Base-by-base conservation (phyloP, 2,888 invertebrate species). In the Drosophila picticornis region DNA sequence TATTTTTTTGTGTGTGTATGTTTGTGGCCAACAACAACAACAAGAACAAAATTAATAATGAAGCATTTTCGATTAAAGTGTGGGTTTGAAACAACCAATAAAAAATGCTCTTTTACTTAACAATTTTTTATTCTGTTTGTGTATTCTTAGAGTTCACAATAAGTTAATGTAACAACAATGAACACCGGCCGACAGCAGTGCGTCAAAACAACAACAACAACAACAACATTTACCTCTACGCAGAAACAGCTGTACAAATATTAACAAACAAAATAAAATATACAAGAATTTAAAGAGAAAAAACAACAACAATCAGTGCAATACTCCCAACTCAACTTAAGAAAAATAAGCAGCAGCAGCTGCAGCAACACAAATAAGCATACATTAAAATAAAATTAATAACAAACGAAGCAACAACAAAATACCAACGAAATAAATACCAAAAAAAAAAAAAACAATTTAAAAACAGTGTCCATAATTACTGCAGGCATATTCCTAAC, bases 221-320 rank as follows among this genome's bases (percentile, higher is more conserved):
- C 53, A 86, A 70, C 79, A 77, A 73, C 65, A 81, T 71, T 51
- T 84, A 89, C 84, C 84, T 84, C 90, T 66, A 57, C 59, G 58
- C 7, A 51, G 64, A 61, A 81, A 78, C 81, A 84, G 72, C 88
- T 85, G 84, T 89, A 89, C 88, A 89, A 85, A 85, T 89, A 77
- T 84, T 80, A 68, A 73, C 56, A 59, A 71, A 85, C 50, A 68
- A 63, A 73, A 67, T 22, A 50, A 76, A 60, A 60, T 27, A 61
- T 36, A 53, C n/a, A 34, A 48, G 10, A 40, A 31, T 11, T 36
- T n/a, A 36, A 40, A 56, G 13, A 10, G 29, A 58, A 52, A 65
- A 36, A 59, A n/a, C 34, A 13, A 36, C 11, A 62, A 57, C 25
- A 72, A 76, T 50, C 76, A 71, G 58, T 69, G 64, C 59, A 79